phyloP scores from a whole-genome alignment of 2,113 vertebrate genomes.

The Anas platyrhynchos region DNA sequence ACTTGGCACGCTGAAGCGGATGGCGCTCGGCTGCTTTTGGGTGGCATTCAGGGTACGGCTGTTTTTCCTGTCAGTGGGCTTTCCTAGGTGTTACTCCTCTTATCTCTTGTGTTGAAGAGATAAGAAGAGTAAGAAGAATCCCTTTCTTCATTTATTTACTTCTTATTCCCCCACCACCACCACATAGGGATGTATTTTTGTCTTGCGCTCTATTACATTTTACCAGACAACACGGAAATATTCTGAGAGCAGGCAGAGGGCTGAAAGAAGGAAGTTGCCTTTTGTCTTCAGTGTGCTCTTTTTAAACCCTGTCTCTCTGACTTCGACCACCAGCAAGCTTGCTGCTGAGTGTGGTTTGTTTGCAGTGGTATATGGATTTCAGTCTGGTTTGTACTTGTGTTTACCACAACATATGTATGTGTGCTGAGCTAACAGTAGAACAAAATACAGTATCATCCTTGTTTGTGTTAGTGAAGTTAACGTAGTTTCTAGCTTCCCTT shows the following conservation, averaged over 20 bases:
- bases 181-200: not conserved
- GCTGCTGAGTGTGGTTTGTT: not conserved
- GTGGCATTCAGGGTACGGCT: not conserved
- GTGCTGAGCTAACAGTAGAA: not conserved
- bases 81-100: not conserved
- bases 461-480: not conserved
- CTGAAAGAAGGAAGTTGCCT: not conserved
- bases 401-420: rapidly evolving
- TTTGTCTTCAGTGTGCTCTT: not conserved
- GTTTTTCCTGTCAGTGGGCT: rapidly evolving
- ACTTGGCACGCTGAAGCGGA: not conserved
- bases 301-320: not conserved
- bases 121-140: not conserved
- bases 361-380: not conserved
- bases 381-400: not conserved
- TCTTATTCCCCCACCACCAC: rapidly evolving
- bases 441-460: not conserved
- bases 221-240: not conserved
- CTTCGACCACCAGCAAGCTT: not conserved
- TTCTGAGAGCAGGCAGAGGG: not conserved
- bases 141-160: not conserved
- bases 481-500: not conserved
- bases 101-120: not conserved
- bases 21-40: not conserved
- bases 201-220: not conserved